Evolutionary conservation across 2,888 invertebrate species (phyloP).

Genomic region (Linyphia triangularis): DNA sequence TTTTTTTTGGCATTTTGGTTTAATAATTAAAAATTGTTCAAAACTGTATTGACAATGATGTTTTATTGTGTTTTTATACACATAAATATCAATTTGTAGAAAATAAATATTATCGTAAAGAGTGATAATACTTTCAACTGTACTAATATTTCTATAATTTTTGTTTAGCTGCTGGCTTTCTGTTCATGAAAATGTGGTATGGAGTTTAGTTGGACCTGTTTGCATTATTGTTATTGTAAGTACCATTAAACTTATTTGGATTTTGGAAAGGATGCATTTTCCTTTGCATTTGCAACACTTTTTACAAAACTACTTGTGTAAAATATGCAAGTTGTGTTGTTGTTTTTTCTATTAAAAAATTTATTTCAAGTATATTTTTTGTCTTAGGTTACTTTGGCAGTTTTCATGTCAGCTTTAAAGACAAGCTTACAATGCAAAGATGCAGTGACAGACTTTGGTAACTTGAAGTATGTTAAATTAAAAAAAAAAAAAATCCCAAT

Average conservation of each 20-base stretch:
- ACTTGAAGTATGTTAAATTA: conserved; percentile 83
- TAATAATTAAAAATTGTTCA: too few relatives aligned
- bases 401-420: conserved; percentile 92
- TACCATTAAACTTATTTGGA: not conserved
- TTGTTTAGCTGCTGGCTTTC: conserved; percentile 93
- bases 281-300: not conserved
- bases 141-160: not conserved
- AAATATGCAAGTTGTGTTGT: not conserved
- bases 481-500: too few relatives aligned
- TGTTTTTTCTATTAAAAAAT: not conserved
- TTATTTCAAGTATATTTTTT: not conserved
- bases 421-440: conserved; percentile 95
- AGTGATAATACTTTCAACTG: too few relatives aligned
- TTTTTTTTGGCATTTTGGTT: too few relatives aligned
- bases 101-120: too few relatives aligned
- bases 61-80: too few relatives aligned
- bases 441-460: conserved; percentile 91
- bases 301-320: not conserved
- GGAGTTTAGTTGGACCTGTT: conserved; percentile 96
- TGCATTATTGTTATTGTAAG: conserved; percentile 85
- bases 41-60: too few relatives aligned
- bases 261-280: not conserved
- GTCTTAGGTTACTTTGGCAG: conserved; percentile 84
- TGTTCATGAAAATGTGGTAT: conserved; percentile 94
- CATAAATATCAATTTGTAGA: too few relatives aligned